Evolutionary conservation across 2,888 invertebrate species (phyloP).

Genomic region (Iselma pallidipennis): DNA sequence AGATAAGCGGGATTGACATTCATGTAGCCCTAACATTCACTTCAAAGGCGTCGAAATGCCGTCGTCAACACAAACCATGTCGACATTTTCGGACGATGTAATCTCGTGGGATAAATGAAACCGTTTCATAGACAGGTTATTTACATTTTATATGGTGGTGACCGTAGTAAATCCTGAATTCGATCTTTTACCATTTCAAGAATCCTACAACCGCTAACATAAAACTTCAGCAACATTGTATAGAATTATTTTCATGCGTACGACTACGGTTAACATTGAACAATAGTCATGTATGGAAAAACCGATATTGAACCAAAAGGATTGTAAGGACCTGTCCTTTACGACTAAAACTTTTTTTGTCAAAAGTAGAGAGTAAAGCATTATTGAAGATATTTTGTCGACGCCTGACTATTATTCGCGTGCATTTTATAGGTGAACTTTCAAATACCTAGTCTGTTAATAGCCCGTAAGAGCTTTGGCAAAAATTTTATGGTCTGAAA

Average conservation of each 20-base stretch:
- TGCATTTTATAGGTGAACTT: constrained; percentile 3
- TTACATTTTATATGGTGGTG: constrained; percentile 18
- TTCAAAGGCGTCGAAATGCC: constrained; percentile 5
- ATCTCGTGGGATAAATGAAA: constrained; percentile 18
- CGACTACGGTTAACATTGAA: constrained; percentile 7
- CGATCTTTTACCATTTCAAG: constrained; percentile 15
- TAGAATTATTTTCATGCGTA: constrained; percentile 16
- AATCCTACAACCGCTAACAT: constrained; percentile 6
- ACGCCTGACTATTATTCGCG: constrained; percentile 4
- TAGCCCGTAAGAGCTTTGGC: neutral
- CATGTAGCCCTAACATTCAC: constrained; percentile 7
- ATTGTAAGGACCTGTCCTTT: constrained; percentile 11
- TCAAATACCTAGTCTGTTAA: constrained; percentile 3
- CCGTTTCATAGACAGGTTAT: constrained; percentile 17
- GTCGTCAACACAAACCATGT: neutral
- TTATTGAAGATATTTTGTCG: constrained; percentile 23
- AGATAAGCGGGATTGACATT: neutral
- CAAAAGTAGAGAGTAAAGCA: constrained; percentile 17
- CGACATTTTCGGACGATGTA: constrained; percentile 14
- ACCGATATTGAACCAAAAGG: neutral
- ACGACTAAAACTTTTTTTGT: constrained; percentile 9
- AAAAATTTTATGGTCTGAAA: neutral
- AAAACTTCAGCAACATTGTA: constrained; percentile 15
- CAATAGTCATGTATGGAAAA: neutral
- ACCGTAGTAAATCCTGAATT: constrained; percentile 13